Evolutionary conservation across 2,113 vertebrate species (phyloP).

Genomic region (Tringa solitaria): DNA sequence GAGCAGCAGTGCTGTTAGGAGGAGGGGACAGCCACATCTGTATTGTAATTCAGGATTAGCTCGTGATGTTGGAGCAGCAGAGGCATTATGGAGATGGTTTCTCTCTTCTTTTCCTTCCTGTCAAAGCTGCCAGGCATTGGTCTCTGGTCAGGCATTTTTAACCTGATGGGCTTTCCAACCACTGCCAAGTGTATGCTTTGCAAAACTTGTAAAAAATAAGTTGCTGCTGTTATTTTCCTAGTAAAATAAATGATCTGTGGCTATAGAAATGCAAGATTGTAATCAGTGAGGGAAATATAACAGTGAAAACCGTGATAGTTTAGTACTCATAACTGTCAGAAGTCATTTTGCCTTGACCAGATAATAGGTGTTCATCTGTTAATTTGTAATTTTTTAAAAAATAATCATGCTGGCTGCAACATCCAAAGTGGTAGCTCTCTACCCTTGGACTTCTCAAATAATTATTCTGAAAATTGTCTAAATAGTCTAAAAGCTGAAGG

Average conservation of each 20-base stretch:
- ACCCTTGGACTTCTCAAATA: background rate
- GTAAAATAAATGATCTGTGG: background rate
- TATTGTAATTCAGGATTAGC: background rate
- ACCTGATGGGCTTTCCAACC: background rate
- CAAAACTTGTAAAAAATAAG: background rate
- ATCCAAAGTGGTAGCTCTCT: background rate
- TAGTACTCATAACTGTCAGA: background rate
- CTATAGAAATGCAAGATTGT: background rate
- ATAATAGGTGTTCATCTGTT: background rate
- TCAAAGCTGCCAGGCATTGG: background rate
- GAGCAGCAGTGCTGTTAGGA: background rate
- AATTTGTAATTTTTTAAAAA: background rate
- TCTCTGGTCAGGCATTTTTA: background rate
- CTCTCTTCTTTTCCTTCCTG: background rate
- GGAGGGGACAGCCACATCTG: background rate
- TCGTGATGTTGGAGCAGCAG: background rate
- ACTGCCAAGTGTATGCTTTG: background rate
- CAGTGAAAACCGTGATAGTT: background rate
- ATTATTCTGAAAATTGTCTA: background rate
- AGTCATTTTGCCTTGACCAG: background rate
- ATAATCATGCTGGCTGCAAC: background rate
- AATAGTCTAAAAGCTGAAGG: background rate
- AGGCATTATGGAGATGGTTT: accelerated
- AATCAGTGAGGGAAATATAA: background rate
- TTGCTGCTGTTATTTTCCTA: background rate